Percentiles rank a stretch among this genome's conserved stretches.
Conservation (phyloP, 92 coral and sea anemone species). For the Bergia puertoricense region DNA sequence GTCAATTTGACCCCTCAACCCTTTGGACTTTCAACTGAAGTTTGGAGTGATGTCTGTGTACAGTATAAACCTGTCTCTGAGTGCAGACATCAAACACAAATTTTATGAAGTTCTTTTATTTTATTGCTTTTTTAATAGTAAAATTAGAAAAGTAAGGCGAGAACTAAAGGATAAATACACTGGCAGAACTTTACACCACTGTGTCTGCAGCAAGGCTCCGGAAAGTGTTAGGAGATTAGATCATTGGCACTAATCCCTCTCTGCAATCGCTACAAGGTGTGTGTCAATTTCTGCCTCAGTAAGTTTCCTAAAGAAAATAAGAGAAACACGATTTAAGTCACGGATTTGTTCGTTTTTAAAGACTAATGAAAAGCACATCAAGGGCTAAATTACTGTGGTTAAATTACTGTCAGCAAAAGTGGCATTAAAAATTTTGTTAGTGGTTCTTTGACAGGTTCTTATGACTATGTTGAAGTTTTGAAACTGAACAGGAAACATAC, state of each 20-base stretch:
- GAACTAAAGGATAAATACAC: neutral
- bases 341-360: too few relatives aligned
- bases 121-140: neutral
- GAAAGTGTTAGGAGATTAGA: neutral
- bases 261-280: slow-evolving; percentile 97
- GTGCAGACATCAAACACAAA: too few relatives aligned
- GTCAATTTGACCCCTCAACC: too few relatives aligned
- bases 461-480: neutral
- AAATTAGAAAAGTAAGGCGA: neutral
- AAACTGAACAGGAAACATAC: neutral
- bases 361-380: neutral
- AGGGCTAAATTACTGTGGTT: neutral
- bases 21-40: too few relatives aligned
- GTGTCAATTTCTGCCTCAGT: slow-evolving; percentile 96
- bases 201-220: neutral
- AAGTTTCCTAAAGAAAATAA: slow-evolving; percentile 68
- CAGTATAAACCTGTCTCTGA: too few relatives aligned
- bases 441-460: neutral
- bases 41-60: too few relatives aligned
- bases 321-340: neutral
- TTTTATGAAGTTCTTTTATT: neutral
- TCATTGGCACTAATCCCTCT: slow-evolving; percentile 69
- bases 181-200: neutral
- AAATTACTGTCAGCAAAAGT: neutral
- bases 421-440: neutral